Evolutionary conservation across 2,797 vertebrate species (phyloP).

Genomic region (Sebastolobus altivelis): DNA sequence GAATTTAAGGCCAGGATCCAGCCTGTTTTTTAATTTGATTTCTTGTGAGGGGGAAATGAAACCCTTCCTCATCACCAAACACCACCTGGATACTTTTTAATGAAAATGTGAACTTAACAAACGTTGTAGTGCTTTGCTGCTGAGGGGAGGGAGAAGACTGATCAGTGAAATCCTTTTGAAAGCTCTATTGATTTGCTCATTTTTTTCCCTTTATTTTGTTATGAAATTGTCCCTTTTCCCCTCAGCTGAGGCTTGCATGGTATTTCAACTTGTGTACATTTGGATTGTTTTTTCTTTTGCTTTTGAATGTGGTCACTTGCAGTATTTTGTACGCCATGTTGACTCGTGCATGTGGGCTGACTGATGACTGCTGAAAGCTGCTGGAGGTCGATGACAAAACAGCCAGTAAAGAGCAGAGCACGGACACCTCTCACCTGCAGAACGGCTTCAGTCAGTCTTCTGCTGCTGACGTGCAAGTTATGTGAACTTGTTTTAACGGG

Average conservation of each 20-base stretch:
- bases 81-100: constrained; percentile 40
- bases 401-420: not conserved
- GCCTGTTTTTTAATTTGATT: constrained; percentile 26
- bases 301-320: constrained; percentile 9
- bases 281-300: constrained; percentile 21
- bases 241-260: constrained; percentile 27
- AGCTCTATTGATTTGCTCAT: constrained; percentile 17
- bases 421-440: not conserved
- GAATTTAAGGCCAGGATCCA: constrained; percentile 32
- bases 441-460: not conserved
- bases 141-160: constrained; percentile 48
- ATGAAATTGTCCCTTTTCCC: constrained; percentile 35
- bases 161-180: constrained; percentile 37
- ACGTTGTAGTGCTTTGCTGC: constrained; percentile 42
- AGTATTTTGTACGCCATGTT: constrained; percentile 12
- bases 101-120: constrained; percentile 58
- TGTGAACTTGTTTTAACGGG: not conserved
- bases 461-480: not conserved
- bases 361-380: not conserved
- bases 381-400: not conserved
- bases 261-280: constrained; percentile 6
- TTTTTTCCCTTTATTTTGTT: constrained; percentile 9
- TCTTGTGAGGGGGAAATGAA: constrained; percentile 35
- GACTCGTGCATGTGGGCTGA: constrained; percentile 6
- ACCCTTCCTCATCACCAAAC: constrained; percentile 25